Evolutionary conservation across 2,113 vertebrate genomes (phyloP).

Genomic region (Todiramphus chloris): DNA sequence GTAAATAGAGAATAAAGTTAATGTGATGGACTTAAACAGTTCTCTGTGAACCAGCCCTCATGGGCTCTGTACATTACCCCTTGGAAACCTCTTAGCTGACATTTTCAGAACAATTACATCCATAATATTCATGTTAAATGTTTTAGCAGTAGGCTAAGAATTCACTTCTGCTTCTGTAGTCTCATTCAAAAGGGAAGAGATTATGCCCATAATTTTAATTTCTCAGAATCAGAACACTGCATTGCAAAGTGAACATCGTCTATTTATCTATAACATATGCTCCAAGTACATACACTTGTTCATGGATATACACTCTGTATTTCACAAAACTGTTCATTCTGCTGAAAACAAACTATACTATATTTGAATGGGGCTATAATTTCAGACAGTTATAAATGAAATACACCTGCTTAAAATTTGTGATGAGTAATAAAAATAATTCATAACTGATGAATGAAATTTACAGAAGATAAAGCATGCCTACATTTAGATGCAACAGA

Average conservation of each 20-base stretch:
- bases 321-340: neutral
- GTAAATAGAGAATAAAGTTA: neutral
- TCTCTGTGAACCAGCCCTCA: neutral
- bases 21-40: neutral
- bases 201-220: neutral
- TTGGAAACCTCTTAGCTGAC: neutral
- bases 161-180: neutral
- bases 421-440: neutral
- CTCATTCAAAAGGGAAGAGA: neutral
- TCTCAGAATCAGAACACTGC: neutral
- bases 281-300: neutral
- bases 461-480: neutral
- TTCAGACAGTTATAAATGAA: neutral
- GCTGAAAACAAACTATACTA: neutral
- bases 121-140: neutral
- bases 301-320: neutral
- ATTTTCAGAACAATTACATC: neutral
- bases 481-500: neutral
- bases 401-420: neutral
- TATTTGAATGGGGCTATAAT: neutral
- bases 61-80: neutral
- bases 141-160: neutral
- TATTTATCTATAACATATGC: neutral
- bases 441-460: neutral
- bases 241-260: neutral